Evolutionary conservation across 2,888 invertebrate species (phyloP), one percentile per base, ranked within the genome.

Genomic region (Eurois occulta): DNA sequence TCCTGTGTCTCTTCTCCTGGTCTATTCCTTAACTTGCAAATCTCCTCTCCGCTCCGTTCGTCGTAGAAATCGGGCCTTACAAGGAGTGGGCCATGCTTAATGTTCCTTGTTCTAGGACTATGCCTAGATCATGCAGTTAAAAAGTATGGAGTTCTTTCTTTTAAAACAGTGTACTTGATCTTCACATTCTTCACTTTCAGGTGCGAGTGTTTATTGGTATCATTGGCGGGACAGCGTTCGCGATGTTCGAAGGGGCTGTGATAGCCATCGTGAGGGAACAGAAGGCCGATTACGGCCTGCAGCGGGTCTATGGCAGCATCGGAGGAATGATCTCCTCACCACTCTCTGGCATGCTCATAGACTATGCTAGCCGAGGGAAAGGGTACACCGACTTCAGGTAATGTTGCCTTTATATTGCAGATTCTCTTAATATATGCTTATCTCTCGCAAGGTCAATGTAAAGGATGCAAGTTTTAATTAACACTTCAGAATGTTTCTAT

Each of bases 251-350:
- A 93, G 98, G 98, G 2, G 98, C 98, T 1, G 98, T 98, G 5
- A 98, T 98, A 78, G 98, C 98, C 10, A 98, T 98, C 87, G 95
- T 98, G 77, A 95, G 98, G 78, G 98, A 98, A 88, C 98, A 98
- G 90, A 97, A 97, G 86, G 98, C 98, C 0, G 98, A 98, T 94
- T 98, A 98, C 89, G 98, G 98, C 0, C 94, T 98, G 83, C 98
- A 98, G 94, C 96, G 98, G 77, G 97, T 98, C 77, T 98, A 98
- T 91, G 98, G 98, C 58, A 98, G 97, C 80, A 97, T 98, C 81
- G 98, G 98, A 1, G 98, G 98, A 43, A 98, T 98, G 97, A 98
- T 98, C 87, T 98, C 98, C n/a, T 98, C 98, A 1, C 98, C 98
- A 1, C 94, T 98, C 16, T 98, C 98, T 0, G 98, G 98, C 5